These are phyloP conservation scores for Anas bahamensis DNA, from an alignment of 2,797 vertebrate genomes.

Conservation along the genomic window DNA sequence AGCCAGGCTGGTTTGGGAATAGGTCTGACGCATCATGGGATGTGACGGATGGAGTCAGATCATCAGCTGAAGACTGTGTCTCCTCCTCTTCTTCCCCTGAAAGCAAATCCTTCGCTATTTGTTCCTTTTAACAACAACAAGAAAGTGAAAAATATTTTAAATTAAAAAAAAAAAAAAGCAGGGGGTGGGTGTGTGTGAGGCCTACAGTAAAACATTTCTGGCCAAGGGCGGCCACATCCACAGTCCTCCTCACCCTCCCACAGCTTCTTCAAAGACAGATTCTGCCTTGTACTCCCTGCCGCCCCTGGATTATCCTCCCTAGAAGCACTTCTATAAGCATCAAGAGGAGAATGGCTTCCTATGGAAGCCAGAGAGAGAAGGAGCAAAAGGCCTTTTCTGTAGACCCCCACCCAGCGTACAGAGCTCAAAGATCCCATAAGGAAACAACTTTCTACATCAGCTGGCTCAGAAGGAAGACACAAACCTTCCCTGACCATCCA, in stretches of 20 bases:
- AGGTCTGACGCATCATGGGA: slow-evolving; percentile 89
- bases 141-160: slow-evolving; percentile 63
- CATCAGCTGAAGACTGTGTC: slow-evolving; percentile 86
- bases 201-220: slow-evolving; percentile 35
- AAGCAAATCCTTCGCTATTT: slow-evolving; percentile 90
- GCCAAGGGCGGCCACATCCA: background rate
- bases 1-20: slow-evolving; percentile 77
- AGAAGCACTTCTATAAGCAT: background rate
- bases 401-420: background rate
- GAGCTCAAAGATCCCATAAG: background rate
- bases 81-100: slow-evolving; percentile 89
- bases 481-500: background rate
- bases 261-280: background rate
- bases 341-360: background rate
- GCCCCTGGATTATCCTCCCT: background rate
- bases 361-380: background rate
- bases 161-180: background rate
- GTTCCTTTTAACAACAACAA: slow-evolving; percentile 82
- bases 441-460: background rate
- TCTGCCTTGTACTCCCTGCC: background rate
- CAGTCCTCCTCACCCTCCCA: slow-evolving; percentile 12
- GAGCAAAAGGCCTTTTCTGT: background rate
- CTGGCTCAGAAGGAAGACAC: background rate
- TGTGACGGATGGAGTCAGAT: slow-evolving; percentile 89
- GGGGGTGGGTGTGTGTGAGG: background rate